These are phyloP conservation scores for Pseudocheirus occidentalis DNA, from an alignment of 2,797 vertebrate species.

Conservation along the genomic window DNA sequence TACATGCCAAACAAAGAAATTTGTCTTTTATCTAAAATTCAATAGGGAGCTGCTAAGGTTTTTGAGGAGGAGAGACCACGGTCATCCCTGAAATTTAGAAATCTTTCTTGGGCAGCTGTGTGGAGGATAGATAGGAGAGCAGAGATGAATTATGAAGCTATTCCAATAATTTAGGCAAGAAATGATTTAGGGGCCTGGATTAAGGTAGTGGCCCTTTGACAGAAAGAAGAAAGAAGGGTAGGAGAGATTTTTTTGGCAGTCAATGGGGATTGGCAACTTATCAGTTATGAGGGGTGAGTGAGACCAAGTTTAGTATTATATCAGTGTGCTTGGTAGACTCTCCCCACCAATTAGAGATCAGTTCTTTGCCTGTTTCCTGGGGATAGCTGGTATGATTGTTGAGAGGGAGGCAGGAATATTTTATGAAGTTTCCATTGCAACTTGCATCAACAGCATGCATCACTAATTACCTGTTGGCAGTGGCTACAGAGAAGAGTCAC, in stretches of 20 bases:
- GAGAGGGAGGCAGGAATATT: background rate
- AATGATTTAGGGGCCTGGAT: background rate
- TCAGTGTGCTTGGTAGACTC: background rate
- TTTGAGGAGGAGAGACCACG: background rate
- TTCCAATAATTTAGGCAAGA: background rate
- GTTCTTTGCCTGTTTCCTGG: background rate
- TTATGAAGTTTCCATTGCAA: slow-evolving; percentile 52
- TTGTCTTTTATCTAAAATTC: background rate
- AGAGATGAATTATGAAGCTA: background rate
- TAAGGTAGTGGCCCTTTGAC: background rate
- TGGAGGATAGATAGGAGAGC: background rate
- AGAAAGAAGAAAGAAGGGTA: background rate
- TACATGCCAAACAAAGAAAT: background rate
- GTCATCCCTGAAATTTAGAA: background rate
- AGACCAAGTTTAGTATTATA: background rate
- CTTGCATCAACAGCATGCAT: slow-evolving; percentile 61
- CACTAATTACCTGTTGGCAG: background rate
- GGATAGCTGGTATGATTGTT: background rate
- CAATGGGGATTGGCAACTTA: background rate
- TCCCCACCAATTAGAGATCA: background rate
- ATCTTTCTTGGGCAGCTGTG: background rate
- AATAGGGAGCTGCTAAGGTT: background rate
- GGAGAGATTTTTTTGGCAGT: background rate
- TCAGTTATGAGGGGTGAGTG: background rate
- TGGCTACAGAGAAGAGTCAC: background rate